Evolutionary conservation across 1,140 invertebrate genomes (phyloP).

Genomic region (Oreohelix idahoensis): DNA sequence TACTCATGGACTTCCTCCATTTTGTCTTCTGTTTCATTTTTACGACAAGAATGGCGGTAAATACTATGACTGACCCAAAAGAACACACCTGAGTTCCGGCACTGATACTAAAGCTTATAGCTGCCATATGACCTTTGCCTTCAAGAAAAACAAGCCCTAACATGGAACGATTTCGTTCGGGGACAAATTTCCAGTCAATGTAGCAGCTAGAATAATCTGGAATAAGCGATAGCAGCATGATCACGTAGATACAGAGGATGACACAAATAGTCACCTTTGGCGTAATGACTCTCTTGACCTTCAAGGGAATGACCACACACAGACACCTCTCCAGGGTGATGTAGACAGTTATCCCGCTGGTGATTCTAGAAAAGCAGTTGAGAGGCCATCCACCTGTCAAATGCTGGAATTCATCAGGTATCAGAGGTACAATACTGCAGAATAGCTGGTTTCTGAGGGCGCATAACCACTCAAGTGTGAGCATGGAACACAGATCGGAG

Average conservation of each 20-base stretch:
- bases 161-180: not conserved
- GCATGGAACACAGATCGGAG: not conserved
- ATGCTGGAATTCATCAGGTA: not conserved
- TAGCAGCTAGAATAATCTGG: not conserved
- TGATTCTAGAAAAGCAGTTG: conserved; percentile 9
- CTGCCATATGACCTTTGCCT: not conserved
- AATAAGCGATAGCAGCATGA: not conserved
- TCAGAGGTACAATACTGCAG: not conserved
- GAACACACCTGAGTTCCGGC: not conserved
- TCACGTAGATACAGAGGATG: not conserved
- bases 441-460: not conserved
- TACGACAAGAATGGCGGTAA: not conserved
- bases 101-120: not conserved
- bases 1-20: not conserved
- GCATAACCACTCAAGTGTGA: not conserved
- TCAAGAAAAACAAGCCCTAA: not conserved
- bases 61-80: not conserved
- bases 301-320: conserved; percentile 7
- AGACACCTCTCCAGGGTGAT: conserved; percentile 21
- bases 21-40: not conserved
- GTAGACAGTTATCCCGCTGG: conserved; percentile 21
- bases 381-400: not conserved
- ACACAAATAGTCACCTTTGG: not conserved
- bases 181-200: conserved; percentile 6
- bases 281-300: conserved; percentile 26